Evolutionary conservation across 2,113 vertebrate genomes (phyloP).

Genomic region (Paratilapia polleni): DNA sequence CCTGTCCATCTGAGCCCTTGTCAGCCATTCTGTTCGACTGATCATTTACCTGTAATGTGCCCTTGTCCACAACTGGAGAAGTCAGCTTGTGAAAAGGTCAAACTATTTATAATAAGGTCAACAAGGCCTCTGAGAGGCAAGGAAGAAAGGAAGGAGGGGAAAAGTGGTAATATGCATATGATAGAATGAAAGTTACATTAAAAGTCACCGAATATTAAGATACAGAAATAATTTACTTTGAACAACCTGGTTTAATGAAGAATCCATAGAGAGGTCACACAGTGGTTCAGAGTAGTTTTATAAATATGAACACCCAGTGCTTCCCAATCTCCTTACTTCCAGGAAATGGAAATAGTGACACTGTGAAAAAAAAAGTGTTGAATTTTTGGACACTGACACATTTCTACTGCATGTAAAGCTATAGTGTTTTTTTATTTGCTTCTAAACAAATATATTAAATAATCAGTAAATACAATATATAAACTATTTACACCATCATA

Average conservation of each 20-base stretch:
- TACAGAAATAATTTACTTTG: neutral
- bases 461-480: neutral
- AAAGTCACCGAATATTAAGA: slow-evolving; percentile 26
- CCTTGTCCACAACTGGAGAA: slow-evolving; percentile 63
- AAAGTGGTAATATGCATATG: neutral
- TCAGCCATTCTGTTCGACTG: slow-evolving; percentile 73
- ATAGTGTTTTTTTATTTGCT: neutral
- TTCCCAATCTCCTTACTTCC: neutral
- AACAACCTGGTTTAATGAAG: neutral
- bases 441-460: neutral
- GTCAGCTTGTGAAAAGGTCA: slow-evolving; percentile 72
- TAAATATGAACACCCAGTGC: neutral
- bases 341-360: neutral
- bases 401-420: neutral
- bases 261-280: neutral
- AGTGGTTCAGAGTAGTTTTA: neutral
- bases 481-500: neutral
- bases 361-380: neutral
- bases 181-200: slow-evolving; percentile 29
- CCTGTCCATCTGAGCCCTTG: slow-evolving; percentile 73
- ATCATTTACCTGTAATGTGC: slow-evolving; percentile 71
- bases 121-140: slow-evolving; percentile 42
- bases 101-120: slow-evolving; percentile 76
- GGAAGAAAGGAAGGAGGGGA: slow-evolving; percentile 9
- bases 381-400: too few relatives aligned